These are phyloP conservation scores for Austrolebias charrua DNA, from an alignment of 2,797 vertebrate species.

Conservation along the genomic window DNA sequence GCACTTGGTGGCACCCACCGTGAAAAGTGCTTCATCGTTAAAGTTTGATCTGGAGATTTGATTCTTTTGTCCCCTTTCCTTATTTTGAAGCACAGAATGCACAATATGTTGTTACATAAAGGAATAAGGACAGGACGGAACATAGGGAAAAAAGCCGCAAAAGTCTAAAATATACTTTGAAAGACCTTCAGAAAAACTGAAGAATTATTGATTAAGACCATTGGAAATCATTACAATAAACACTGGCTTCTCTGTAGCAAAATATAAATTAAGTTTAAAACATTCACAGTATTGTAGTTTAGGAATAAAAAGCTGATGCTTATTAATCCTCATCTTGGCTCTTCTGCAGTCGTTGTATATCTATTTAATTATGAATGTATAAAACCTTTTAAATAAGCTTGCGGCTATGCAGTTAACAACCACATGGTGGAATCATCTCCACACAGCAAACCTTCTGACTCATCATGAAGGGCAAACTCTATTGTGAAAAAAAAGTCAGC, in stretches of 20 bases:
- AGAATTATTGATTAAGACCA: neutral
- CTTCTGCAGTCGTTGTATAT: neutral
- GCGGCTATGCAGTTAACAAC: slow-evolving; percentile 27
- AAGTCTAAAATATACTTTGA: neutral
- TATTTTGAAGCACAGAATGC: too few species aligned
- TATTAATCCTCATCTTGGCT: neutral
- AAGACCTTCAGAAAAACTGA: neutral
- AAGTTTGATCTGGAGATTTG: too few species aligned
- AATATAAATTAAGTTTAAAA: neutral
- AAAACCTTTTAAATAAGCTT: neutral
- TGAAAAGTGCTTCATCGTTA: too few species aligned
- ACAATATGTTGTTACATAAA: too few species aligned
- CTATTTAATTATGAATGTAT: neutral
- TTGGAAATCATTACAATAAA: too few species aligned
- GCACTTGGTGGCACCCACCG: too few species aligned
- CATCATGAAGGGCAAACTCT: neutral
- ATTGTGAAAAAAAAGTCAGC: slow-evolving; percentile 35
- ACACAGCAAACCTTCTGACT: slow-evolving; percentile 14
- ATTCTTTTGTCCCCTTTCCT: too few species aligned
- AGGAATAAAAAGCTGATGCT: neutral
- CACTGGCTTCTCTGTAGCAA: neutral
- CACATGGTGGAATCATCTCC: slow-evolving; percentile 57
- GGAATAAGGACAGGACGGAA: neutral
- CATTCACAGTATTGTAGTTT: neutral
- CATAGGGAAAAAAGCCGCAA: neutral